phyloP scores from a whole-genome alignment of 2,113 vertebrate species.

The Chiloscyllium plagiosum region DNA sequence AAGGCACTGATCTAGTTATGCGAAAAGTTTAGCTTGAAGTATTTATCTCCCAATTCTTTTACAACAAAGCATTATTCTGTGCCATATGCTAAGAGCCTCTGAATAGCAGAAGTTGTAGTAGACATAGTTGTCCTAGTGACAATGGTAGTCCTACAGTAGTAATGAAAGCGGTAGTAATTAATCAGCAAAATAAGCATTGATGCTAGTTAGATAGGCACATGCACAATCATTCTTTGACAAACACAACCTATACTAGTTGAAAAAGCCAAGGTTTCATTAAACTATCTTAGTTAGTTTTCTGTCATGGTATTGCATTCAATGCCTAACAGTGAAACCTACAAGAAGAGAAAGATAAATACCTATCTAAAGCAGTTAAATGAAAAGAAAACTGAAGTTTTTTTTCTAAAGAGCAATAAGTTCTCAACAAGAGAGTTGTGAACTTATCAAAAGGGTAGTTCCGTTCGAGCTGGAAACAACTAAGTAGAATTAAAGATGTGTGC shows the following conservation, averaged over 20 bases:
- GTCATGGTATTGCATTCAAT: slow-evolving; percentile 57
- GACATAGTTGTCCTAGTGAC: slow-evolving; percentile 55
- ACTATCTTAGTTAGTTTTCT: slow-evolving; percentile 47
- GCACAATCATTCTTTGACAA: slow-evolving; percentile 81
- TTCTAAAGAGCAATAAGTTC: slow-evolving; percentile 65
- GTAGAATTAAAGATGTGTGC: slow-evolving; percentile 66
- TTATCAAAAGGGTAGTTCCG: slow-evolving; percentile 31
- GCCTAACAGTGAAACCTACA: slow-evolving; percentile 69
- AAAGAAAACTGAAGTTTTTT: slow-evolving; percentile 71
- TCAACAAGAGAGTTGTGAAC: slow-evolving; percentile 53
- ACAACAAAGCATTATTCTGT: slow-evolving; percentile 56
- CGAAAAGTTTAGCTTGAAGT: slow-evolving; percentile 44
- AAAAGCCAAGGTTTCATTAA: slow-evolving; percentile 71
- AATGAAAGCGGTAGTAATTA: slow-evolving; percentile 58
- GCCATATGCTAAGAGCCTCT: slow-evolving; percentile 63
- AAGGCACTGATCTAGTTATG: slow-evolving; percentile 63
- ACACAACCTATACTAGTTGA: slow-evolving; percentile 79
- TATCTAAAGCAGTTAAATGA: slow-evolving; percentile 70
- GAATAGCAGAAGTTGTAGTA: slow-evolving; percentile 59
- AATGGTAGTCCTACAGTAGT: slow-evolving; percentile 55
- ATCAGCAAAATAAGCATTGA: slow-evolving; percentile 68
- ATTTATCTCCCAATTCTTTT: slow-evolving; percentile 59
- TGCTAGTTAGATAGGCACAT: slow-evolving; percentile 79
- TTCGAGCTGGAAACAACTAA: slow-evolving; percentile 52
- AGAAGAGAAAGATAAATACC: slow-evolving; percentile 72